Evolutionary conservation across 2,113 vertebrate species (phyloP).

Genomic region (Scalopus aquaticus): DNA sequence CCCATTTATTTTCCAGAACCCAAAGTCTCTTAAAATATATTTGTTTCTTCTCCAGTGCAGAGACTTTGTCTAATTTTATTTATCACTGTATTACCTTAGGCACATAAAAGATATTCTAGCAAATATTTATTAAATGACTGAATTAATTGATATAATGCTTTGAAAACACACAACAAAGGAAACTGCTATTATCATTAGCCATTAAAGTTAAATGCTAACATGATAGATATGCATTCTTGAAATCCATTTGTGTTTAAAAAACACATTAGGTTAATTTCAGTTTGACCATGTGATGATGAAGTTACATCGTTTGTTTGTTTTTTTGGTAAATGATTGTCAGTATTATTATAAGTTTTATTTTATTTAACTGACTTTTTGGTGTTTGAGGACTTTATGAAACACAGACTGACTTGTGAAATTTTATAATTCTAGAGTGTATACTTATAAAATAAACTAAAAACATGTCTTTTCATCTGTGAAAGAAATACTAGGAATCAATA

Average conservation of each 20-base stretch:
- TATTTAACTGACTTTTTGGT: not conserved
- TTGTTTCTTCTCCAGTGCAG: not conserved
- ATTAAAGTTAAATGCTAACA: not conserved
- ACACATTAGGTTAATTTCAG: not conserved
- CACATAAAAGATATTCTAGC: not conserved
- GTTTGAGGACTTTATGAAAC: conserved; percentile 12
- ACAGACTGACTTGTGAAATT: not conserved
- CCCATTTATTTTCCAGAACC: not conserved
- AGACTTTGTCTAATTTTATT: not conserved
- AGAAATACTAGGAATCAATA: not conserved
- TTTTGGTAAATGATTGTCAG: not conserved
- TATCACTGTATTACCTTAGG: not conserved
- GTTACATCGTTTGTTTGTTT: not conserved
- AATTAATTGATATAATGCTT: not conserved
- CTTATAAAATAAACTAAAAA: conserved; percentile 21
- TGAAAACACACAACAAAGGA: not conserved
- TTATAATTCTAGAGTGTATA: conserved; percentile 1
- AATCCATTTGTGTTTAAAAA: conserved; percentile 11
- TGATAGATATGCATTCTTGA: not conserved
- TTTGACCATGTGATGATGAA: not conserved
- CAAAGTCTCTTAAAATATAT: not conserved
- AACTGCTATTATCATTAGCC: not conserved
- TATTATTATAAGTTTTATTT: not conserved
- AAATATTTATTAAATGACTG: not conserved
- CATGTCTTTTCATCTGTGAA: not conserved